Evolutionary conservation across 2,888 invertebrate species (phyloP).

Genomic region (Torymus tubicola): DNA sequence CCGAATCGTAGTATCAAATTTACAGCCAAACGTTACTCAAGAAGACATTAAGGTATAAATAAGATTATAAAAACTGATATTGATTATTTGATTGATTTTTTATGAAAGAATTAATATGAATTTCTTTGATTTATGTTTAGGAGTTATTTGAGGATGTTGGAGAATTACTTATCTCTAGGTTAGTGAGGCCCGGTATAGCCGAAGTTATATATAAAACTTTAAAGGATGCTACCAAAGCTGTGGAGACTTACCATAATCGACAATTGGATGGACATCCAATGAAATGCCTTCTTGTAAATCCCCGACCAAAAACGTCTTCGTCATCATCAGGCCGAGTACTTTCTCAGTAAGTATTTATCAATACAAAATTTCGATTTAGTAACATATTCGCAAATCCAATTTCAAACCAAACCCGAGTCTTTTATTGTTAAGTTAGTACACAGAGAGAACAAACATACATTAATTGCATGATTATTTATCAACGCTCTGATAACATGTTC

Average conservation of each 20-base stretch:
- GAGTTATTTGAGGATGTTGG: slow-evolving; percentile 97
- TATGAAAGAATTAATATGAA: too few species aligned
- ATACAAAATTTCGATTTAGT: too few species aligned
- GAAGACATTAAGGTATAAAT: slow-evolving; percentile 89
- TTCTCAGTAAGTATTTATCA: slow-evolving; percentile 67
- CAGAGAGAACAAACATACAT: too few species aligned
- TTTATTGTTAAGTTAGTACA: too few species aligned
- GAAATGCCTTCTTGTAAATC: slow-evolving; percentile 92
- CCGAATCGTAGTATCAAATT: slow-evolving; percentile 93
- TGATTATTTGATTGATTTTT: too few species aligned
- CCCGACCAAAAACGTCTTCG: slow-evolving; percentile 79
- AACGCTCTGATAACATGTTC: too few species aligned
- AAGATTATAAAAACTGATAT: too few species aligned
- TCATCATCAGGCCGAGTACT: slow-evolving; percentile 76
- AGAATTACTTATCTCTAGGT: slow-evolving; percentile 87
- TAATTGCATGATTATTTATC: too few species aligned
- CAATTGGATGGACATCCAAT: slow-evolving; percentile 95
- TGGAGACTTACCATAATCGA: slow-evolving; percentile 94
- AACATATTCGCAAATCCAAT: too few species aligned
- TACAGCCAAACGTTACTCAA: slow-evolving; percentile 90
- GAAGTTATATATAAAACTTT: slow-evolving; percentile 93
- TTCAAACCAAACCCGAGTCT: too few species aligned
- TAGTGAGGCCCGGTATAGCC: slow-evolving; percentile 91
- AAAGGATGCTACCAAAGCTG: slow-evolving; percentile 92
- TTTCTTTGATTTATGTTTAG: slow-evolving; percentile 74